These are phyloP conservation scores for Aselliscus stoliczkanus DNA, from an alignment of 2,797 vertebrate species.

Conservation along the genomic window DNA sequence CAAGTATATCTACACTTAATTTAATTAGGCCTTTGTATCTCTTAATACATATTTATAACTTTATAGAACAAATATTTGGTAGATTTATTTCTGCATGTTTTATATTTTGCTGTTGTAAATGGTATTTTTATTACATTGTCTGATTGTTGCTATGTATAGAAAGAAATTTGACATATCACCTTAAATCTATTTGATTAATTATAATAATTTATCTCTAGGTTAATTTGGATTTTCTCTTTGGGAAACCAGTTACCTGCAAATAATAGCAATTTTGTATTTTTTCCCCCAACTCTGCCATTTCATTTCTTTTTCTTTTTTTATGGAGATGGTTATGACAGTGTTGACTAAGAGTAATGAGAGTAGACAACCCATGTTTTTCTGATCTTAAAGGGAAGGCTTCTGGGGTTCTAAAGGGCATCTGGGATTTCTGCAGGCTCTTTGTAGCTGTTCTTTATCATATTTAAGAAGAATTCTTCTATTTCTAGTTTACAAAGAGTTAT, in stretches of 20 bases:
- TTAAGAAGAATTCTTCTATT: neutral
- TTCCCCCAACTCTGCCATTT: neutral
- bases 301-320: neutral
- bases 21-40: neutral
- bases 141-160: neutral
- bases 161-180: neutral
- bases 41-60: neutral
- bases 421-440: neutral
- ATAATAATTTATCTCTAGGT: neutral
- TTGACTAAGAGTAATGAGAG: neutral
- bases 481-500: neutral
- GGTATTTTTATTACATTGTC: neutral
- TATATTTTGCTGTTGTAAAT: neutral
- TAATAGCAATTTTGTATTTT: neutral
- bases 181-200: neutral
- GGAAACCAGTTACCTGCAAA: neutral
- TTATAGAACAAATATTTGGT: neutral
- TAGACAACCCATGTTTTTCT: neutral
- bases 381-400: neutral
- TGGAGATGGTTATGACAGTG: neutral
- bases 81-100: neutral
- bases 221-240: neutral
- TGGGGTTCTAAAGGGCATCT: neutral
- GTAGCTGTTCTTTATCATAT: neutral
- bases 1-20: neutral